A percentile compares a stretch with the other conserved stretches of the same genome.
These are phyloP conservation scores for Gila robusta DNA, from an alignment of 2,797 vertebrate species.

Conservation along the genomic window DNA sequence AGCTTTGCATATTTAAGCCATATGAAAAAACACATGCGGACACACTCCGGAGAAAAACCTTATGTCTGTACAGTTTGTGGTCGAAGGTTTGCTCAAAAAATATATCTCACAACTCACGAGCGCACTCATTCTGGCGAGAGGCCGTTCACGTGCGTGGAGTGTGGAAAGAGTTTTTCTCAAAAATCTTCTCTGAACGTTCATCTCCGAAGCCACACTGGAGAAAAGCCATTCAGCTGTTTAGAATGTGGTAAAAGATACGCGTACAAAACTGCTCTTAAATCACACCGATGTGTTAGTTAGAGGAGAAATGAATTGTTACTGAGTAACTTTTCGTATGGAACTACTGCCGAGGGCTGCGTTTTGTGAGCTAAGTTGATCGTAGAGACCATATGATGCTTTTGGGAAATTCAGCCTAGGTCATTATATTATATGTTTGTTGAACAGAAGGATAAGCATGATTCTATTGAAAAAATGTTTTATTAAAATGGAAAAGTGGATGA, in stretches of 20 bases:
- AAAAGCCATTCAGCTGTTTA: constrained; percentile 82
- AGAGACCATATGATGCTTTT: neutral
- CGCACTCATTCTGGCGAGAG: constrained; percentile 82
- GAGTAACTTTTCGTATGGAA: neutral
- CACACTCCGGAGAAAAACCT: constrained; percentile 81
- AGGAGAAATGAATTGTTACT: neutral
- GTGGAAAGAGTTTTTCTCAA: constrained; percentile 82
- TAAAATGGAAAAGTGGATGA: neutral
- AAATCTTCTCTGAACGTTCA: constrained; percentile 83
- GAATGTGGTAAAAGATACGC: constrained; percentile 79
- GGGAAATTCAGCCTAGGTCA: neutral
- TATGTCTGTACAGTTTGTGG: constrained; percentile 79
- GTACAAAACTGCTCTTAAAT: constrained; percentile 28
- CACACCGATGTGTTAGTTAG: constrained; percentile 26
- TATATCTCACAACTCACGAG: constrained; percentile 80
- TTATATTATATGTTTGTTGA: neutral
- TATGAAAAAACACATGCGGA: constrained; percentile 79
- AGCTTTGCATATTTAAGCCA: constrained; percentile 79
- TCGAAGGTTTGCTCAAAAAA: constrained; percentile 81
- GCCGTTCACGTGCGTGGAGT: constrained; percentile 78
- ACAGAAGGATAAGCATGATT: neutral
- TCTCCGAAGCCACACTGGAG: constrained; percentile 79
- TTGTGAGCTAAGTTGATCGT: neutral
- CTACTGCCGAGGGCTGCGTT: neutral
- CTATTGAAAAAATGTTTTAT: neutral